These are phyloP conservation scores for Ophioderma brevispina DNA, from an alignment of 35 echinoderm and acorn worm genomes.

Conservation along the genomic window DNA sequence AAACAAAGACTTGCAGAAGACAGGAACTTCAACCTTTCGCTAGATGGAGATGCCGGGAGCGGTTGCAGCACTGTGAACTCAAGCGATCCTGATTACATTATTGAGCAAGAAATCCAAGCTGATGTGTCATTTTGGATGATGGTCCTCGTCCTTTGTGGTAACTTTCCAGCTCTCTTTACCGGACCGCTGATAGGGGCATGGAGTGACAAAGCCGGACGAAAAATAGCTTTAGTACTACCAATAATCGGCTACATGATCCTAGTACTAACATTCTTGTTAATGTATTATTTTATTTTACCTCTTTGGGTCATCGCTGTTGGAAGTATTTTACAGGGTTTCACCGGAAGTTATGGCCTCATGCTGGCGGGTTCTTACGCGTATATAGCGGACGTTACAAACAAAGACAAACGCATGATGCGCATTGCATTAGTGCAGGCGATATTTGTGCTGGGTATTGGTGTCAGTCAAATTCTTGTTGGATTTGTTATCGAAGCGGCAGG, in stretches of 20 bases:
- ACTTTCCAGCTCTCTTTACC: constrained; percentile 1
- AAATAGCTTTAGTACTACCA: background rate
- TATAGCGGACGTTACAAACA: constrained; percentile 51
- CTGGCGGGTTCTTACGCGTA: constrained; percentile 27
- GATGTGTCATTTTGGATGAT: constrained; percentile 13
- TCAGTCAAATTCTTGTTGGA: constrained; percentile 42
- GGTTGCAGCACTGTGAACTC: background rate
- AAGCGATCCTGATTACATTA: background rate
- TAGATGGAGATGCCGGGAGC: background rate
- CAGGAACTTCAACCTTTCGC: background rate
- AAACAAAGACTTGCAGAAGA: background rate
- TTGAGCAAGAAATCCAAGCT: constrained; percentile 25
- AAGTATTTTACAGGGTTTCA: background rate
- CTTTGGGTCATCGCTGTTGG: constrained; percentile 27
- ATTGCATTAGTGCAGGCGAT: constrained; percentile 29
- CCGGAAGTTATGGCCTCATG: constrained; percentile 25
- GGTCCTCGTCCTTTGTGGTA: background rate
- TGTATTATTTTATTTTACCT: constrained; percentile 28
- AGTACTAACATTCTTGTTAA: background rate
- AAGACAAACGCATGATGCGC: constrained; percentile 56
- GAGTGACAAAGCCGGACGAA: constrained; percentile 52
- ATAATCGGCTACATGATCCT: background rate
- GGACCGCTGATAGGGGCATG: constrained; percentile 14
- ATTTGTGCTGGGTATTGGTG: constrained; percentile 32
- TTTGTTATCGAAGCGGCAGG: constrained; percentile 19